These are phyloP conservation scores for Acanthurus lineatus DNA, from an alignment of 2,797 vertebrate genomes.

Conservation along the genomic window DNA sequence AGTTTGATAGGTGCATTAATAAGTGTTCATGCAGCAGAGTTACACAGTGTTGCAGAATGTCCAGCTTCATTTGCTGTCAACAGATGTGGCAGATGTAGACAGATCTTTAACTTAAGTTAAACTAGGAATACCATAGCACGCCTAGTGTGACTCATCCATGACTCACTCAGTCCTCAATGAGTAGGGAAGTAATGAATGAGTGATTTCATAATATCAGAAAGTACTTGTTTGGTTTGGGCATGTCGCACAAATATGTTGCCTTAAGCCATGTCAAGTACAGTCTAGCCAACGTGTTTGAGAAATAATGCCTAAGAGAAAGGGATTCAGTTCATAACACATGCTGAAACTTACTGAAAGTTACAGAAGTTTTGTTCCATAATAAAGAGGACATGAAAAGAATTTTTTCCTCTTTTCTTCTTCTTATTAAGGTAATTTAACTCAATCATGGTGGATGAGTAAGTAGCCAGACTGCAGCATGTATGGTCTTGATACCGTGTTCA, in stretches of 20 bases:
- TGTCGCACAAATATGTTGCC: conserved; percentile 71
- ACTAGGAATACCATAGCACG: conserved; percentile 23
- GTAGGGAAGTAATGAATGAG: conserved; percentile 55
- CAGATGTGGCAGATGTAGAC: background rate
- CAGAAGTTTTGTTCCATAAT: background rate
- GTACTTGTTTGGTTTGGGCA: conserved; percentile 80
- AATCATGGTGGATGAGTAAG: background rate
- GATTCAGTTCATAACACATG: conserved; percentile 3
- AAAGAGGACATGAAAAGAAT: background rate
- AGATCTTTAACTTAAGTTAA: too few species aligned
- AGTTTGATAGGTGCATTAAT: background rate
- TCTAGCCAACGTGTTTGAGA: conserved; percentile 39
- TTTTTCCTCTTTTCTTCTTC: background rate
- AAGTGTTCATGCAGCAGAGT: background rate
- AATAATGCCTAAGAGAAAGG: conserved; percentile 27
- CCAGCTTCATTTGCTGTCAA: background rate
- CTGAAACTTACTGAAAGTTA: conserved; percentile 5
- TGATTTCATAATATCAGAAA: conserved; percentile 74
- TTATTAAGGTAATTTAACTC: background rate
- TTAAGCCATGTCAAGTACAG: conserved; percentile 49
- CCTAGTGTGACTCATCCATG: conserved; percentile 62
- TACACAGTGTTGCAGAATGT: background rate
- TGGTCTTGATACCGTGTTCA: conserved; percentile 42
- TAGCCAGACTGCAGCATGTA: conserved; percentile 35
- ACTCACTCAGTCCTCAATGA: conserved; percentile 48